A percentile compares a stretch with the other conserved stretches of the same genome.
These are phyloP conservation scores for Origma solitaria DNA, from an alignment of 2,113 vertebrate genomes.

Conservation along the genomic window DNA sequence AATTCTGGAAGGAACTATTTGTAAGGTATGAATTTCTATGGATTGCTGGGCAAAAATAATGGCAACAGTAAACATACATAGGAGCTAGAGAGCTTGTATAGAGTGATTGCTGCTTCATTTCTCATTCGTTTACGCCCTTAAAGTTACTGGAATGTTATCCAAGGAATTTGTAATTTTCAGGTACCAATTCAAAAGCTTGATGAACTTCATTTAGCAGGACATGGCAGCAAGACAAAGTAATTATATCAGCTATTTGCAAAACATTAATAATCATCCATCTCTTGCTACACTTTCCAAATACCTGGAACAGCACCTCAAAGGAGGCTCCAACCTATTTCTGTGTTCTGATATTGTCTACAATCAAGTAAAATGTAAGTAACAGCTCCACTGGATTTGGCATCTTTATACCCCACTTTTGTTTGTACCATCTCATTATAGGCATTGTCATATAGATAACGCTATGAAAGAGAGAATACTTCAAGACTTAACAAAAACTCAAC, in stretches of 20 bases:
- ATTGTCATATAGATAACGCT: not conserved
- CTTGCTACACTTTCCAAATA: not conserved
- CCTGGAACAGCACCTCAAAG: not conserved
- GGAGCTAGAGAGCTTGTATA: not conserved
- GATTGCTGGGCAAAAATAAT: not conserved
- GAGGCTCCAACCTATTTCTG: not conserved
- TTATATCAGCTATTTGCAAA: not conserved
- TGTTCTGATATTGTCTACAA: not conserved
- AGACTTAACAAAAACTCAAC: not conserved
- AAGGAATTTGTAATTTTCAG: not conserved
- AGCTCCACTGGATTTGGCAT: not conserved
- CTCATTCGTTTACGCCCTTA: accelerated
- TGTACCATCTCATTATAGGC: not conserved
- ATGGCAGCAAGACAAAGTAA: not conserved
- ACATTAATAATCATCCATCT: not conserved
- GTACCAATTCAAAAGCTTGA: not conserved
- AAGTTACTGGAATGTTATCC: not conserved
- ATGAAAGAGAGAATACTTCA: not conserved
- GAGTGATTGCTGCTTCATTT: not conserved
- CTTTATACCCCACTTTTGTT: not conserved
- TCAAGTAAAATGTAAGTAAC: accelerated
- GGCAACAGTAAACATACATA: not conserved
- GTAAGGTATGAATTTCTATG: not conserved
- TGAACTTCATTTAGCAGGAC: not conserved
- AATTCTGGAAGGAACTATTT: not conserved